Evolutionary conservation across 92 coral and sea anemone species (phyloP).

Genomic region (Diadumene lineata): DNA sequence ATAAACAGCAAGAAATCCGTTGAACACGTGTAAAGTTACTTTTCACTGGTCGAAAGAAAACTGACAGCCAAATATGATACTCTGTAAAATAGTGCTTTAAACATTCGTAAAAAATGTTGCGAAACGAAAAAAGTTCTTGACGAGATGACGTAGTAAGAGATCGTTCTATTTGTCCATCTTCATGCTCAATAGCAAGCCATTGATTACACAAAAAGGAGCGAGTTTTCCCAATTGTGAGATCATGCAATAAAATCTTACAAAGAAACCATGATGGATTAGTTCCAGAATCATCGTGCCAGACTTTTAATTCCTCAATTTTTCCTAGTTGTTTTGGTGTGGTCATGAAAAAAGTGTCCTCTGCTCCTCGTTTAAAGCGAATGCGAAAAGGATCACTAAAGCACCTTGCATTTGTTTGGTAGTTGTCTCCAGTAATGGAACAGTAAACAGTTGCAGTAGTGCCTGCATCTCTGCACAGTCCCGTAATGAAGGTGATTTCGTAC

Average conservation of each 20-base stretch:
- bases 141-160: conserved; percentile 10
- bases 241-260: conserved; percentile 20
- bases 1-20: conserved; percentile 37
- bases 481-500: conserved; percentile 27
- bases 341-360: conserved; percentile 28
- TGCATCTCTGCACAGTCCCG: conserved; percentile 40
- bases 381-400: conserved; percentile 26
- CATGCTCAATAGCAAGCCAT: conserved; percentile 40
- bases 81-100: conserved; percentile 11
- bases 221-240: conserved; percentile 6
- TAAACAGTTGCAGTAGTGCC: conserved; percentile 37
- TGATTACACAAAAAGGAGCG: conserved; percentile 27
- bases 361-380: conserved; percentile 38
- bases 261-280: conserved; percentile 37
- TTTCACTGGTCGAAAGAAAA: conserved; percentile 28
- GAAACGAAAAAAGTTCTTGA: conserved; percentile 14
- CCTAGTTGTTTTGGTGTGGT: conserved; percentile 31
- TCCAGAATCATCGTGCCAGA: conserved; percentile 46
- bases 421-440: conserved; percentile 27
- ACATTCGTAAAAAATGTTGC: conserved; percentile 11
- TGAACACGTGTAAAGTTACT: conserved; percentile 41
- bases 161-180: conserved; percentile 39
- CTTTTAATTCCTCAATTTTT: conserved; percentile 16
- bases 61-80: conserved; percentile 43
- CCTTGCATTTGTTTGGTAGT: conserved; percentile 15